Evolutionary conservation across 2,888 invertebrate genomes (phyloP).

Genomic region (Lasioglossum lativentre): DNA sequence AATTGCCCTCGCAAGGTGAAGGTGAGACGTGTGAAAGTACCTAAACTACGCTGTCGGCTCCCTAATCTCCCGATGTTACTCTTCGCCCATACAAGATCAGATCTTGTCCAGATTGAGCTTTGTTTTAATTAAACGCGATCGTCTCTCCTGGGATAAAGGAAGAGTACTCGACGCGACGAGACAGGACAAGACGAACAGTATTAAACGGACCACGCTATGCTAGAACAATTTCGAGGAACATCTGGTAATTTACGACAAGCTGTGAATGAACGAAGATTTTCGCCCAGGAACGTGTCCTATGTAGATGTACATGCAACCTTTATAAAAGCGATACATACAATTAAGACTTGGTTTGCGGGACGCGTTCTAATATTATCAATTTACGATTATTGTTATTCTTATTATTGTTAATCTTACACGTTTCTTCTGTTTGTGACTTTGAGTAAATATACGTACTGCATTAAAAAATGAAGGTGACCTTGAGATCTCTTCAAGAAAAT

Average conservation of each 20-base stretch:
- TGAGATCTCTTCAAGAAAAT: too few species aligned
- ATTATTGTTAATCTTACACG: too few species aligned
- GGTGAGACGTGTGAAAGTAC: constrained; percentile 10
- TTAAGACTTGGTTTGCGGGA: too few species aligned
- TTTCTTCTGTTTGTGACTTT: too few species aligned
- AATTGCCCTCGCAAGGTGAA: constrained; percentile 38
- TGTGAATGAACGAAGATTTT: background rate
- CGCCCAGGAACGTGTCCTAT: background rate
- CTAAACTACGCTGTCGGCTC: constrained; percentile 18
- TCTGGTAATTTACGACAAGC: background rate
- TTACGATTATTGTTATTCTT: too few species aligned
- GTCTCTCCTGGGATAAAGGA: background rate
- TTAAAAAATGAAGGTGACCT: too few species aligned
- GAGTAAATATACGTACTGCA: too few species aligned
- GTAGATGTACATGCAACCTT: background rate
- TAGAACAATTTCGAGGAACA: background rate
- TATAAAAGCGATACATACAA: too few species aligned
- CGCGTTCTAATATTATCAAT: too few species aligned
- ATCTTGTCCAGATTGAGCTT: constrained; percentile 30
- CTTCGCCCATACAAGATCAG: constrained; percentile 10
- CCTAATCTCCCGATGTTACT: constrained; percentile 26
- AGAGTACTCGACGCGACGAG: background rate
- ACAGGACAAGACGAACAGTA: background rate
- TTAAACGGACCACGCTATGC: background rate
- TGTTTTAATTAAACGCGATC: constrained; percentile 42